Evolutionary conservation across 2,113 vertebrate genomes (phyloP).

Genomic region (Chionomys nivalis): DNA sequence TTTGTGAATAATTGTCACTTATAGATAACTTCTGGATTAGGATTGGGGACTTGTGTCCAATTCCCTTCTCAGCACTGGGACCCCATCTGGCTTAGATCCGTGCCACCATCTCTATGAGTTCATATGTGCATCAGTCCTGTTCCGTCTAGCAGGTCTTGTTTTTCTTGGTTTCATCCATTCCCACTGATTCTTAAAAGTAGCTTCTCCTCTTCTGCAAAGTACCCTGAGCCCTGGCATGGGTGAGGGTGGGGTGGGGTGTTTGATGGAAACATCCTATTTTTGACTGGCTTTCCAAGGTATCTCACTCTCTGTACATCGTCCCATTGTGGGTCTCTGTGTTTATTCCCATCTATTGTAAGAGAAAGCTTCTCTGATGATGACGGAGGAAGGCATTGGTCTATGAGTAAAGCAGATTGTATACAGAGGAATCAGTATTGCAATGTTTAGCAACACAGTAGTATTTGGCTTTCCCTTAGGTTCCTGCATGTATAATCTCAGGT

Average conservation of each 20-base stretch:
- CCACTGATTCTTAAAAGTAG: not conserved
- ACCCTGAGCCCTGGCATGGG: not conserved
- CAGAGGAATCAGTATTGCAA: not conserved
- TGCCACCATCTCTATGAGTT: not conserved
- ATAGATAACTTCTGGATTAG: not conserved
- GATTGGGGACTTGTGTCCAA: not conserved
- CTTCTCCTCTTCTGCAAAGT: not conserved
- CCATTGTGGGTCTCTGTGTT: not conserved
- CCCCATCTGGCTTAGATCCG: not conserved
- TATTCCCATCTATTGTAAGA: not conserved
- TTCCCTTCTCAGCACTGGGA: not conserved
- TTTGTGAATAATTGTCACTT: not conserved
- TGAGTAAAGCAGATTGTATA: not conserved
- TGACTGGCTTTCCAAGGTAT: not conserved
- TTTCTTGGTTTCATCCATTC: not conserved
- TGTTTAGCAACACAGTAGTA: not conserved
- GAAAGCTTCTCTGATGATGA: not conserved
- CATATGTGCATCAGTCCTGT: not conserved
- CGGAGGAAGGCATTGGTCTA: not conserved
- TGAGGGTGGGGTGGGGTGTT: not conserved
- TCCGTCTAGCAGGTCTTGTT: no score
- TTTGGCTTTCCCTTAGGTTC: not conserved
- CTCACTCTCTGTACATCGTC: not conserved
- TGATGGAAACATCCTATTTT: not conserved
- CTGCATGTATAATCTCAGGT: not conserved